Conservation (phyloP, 2,888 invertebrate genomes). For the Mesoligia furuncula region DNA sequence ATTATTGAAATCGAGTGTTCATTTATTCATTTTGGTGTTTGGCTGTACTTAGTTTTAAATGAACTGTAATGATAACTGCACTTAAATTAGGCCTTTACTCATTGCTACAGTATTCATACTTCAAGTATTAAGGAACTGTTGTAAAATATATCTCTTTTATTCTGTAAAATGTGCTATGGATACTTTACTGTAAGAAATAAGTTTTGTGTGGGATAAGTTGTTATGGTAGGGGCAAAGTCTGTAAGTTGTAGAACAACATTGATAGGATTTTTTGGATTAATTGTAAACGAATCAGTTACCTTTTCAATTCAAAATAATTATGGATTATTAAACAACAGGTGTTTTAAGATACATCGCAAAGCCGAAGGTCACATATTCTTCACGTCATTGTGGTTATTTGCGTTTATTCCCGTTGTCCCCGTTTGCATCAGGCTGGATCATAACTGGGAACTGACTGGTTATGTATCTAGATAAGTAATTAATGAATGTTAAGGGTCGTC, state of each 20-base stretch:
- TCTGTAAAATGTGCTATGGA: conserved; percentile 62
- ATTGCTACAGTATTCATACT: conserved; percentile 61
- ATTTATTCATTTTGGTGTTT: conserved; percentile 41
- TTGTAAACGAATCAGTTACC: background rate
- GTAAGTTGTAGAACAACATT: background rate
- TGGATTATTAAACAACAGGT: background rate
- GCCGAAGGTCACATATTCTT: background rate
- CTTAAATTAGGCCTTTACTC: conserved; percentile 30
- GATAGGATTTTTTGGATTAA: background rate
- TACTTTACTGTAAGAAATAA: conserved; percentile 61
- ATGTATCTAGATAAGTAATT: background rate
- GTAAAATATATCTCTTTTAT: conserved; percentile 34
- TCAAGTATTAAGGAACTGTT: conserved; percentile 62
- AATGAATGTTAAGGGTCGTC: background rate
- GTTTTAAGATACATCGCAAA: background rate
- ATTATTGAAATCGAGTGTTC: conserved; percentile 46
- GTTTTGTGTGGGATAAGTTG: conserved; percentile 60
- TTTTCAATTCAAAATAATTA: background rate
- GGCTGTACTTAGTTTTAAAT: conserved; percentile 45
- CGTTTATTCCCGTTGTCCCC: no score
- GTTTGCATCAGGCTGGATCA: no score
- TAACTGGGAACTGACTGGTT: background rate
- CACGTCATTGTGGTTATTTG: background rate
- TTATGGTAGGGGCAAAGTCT: conserved; percentile 47
- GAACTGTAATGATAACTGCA: conserved; percentile 19